These are phyloP conservation scores for Arothron firmamentum DNA, from an alignment of 2,113 vertebrate species.

Conservation along the genomic window DNA sequence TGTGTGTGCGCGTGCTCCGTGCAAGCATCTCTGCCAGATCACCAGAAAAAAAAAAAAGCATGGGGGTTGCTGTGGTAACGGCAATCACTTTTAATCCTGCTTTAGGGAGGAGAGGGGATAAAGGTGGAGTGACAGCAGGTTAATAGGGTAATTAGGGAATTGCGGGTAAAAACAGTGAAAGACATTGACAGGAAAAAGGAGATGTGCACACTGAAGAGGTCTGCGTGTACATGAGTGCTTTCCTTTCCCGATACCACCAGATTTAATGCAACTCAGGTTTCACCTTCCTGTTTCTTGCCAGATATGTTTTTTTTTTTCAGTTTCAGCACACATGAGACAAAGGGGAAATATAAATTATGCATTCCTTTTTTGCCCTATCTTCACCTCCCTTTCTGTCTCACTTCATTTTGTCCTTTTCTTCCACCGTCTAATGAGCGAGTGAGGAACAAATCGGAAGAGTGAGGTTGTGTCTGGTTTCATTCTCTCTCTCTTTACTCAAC, in stretches of 20 bases:
- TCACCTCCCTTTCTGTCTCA: constrained; percentile 35
- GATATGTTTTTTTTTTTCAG: constrained; percentile 33
- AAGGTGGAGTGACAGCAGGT: constrained; percentile 39
- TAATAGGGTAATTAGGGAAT: constrained; percentile 29
- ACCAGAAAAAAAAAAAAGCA: constrained; percentile 59
- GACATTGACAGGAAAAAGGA: constrained; percentile 33
- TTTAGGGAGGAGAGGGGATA: constrained; percentile 36
- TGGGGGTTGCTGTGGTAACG: constrained; percentile 80
- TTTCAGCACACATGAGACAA: constrained; percentile 18
- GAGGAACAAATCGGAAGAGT: constrained; percentile 14
- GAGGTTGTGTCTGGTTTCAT: constrained; percentile 54
- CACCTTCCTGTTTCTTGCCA: constrained; percentile 19
- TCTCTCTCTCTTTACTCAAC: constrained; percentile 51
- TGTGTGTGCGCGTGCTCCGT: constrained; percentile 1
- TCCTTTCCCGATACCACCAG: neutral
- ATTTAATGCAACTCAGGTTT: neutral
- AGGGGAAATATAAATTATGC: constrained; percentile 39
- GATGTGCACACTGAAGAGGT: constrained; percentile 13
- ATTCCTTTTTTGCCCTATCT: constrained; percentile 34
- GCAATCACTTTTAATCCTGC: constrained; percentile 71
- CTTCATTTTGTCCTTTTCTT: constrained; percentile 32
- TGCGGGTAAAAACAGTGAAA: constrained; percentile 31
- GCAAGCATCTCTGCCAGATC: constrained; percentile 39
- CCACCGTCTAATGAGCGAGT: constrained; percentile 36
- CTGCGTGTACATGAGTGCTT: constrained; percentile 3